Base-by-base conservation (phyloP, 2,113 vertebrate species). In the Stercorarius parasiticus region DNA sequence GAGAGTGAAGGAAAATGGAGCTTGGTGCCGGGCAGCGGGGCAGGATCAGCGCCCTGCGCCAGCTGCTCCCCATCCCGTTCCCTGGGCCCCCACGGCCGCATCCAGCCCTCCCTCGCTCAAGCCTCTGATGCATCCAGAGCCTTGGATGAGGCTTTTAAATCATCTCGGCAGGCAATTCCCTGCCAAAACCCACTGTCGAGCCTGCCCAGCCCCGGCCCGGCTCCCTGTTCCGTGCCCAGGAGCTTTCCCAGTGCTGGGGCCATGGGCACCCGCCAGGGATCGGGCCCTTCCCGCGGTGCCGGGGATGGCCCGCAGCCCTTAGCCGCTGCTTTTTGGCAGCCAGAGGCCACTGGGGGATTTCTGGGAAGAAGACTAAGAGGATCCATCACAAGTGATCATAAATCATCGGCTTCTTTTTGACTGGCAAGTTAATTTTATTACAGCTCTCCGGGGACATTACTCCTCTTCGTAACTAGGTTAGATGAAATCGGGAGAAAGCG, bases 41-140 rank as follows among this genome's bases (percentile, higher is more conserved):
- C 72, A 22, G 64, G 58, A 19, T 43, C 8, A 1, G 36, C 15
- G 81, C 29, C 36, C 61, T 4, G 9, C 1, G 18, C 47, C 13
- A 43, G 32, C 23, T 45, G 47, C 20, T 62, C 47, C 66, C 22
- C 25, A 2, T 12, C 49, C 49, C 1, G 0, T 20, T 36, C 56
- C 9, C 0, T 13, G 64, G 2, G 19, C 15, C 8, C 52, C 34
- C 59, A 11, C 0, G 1, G 2, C 6, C 7, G 0, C 62, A 30
- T 1, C 62, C 77, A 36, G 38, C 67, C 62, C 50, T n/a, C 6
- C 36, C 36, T 10, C 0, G 18, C 69, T 26, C 10, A n/a, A 3
- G 32, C 22, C 22, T 32, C 61, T 15, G 47, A 22, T 2, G 15
- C 21, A 36, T 32, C 61, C 17, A 0, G 21, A 11, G 34, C 42